Conservation (phyloP, 2,113 vertebrate species). For the Carettochelys insculpta region DNA sequence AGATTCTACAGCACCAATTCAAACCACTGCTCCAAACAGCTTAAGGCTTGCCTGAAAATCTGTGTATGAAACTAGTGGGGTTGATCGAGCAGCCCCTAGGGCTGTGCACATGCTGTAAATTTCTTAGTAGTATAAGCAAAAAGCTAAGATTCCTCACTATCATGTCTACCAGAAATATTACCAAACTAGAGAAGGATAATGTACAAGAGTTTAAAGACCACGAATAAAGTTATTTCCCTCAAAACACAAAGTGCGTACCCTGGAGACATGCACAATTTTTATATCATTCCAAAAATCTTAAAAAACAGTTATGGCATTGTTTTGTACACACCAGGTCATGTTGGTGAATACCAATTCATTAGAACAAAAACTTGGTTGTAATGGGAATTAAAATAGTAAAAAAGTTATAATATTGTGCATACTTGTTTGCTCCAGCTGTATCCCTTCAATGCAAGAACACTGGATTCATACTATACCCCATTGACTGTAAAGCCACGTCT, state of each 20-base stretch:
- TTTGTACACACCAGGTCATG: not conserved
- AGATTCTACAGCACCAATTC: not conserved
- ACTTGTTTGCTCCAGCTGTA: fast-evolving
- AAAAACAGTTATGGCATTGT: not conserved
- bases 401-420: not conserved
- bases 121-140: not conserved
- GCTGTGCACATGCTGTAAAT: not conserved
- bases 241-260: not conserved
- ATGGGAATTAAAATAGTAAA: not conserved
- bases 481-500: not conserved
- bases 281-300: not conserved
- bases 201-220: not conserved
- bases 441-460: not conserved
- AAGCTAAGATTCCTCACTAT: not conserved
- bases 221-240: not conserved
- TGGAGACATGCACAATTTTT: not conserved
- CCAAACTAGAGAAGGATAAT: not conserved
- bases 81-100: not conserved
- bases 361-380: not conserved
- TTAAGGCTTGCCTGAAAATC: not conserved
- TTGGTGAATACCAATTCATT: not conserved
- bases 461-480: not conserved
- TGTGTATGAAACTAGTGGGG: not conserved
- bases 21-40: not conserved
- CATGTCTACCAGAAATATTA: not conserved